phyloP scores from a whole-genome alignment of 2,888 invertebrate species.

The Frankliniella fusca region DNA sequence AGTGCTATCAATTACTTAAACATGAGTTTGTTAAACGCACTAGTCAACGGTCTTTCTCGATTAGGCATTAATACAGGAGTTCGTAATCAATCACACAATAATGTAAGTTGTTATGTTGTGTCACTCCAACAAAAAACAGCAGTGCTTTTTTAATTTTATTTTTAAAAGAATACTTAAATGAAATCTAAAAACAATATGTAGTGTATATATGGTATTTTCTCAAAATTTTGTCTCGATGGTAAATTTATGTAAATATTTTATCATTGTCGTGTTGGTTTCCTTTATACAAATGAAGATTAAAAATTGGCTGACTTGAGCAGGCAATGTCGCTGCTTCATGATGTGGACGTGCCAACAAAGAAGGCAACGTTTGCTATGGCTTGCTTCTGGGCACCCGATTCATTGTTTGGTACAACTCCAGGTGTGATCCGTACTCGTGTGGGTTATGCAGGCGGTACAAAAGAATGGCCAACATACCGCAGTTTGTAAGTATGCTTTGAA shows the following conservation, averaged over 20 bases:
- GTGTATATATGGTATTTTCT: too few relatives aligned
- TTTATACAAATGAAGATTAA: not conserved
- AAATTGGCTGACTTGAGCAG: not conserved
- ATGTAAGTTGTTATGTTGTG: not conserved
- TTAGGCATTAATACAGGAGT: not conserved
- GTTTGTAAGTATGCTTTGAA: conserved; percentile 61
- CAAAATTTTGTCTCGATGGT: not conserved
- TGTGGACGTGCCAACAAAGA: conserved; percentile 59
- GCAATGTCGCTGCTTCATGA: conserved; percentile 55
- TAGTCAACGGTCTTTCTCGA: not conserved
- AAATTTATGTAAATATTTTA: too few relatives aligned
- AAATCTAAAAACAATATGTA: too few relatives aligned
- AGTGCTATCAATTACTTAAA: not conserved
- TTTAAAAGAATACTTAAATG: too few relatives aligned
- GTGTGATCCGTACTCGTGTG: conserved; percentile 84
- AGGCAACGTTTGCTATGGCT: conserved; percentile 88
- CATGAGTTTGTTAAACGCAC: not conserved
- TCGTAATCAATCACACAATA: not conserved
- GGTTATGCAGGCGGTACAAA: conserved; percentile 88
- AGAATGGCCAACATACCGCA: conserved; percentile 75
- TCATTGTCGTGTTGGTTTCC: not conserved
- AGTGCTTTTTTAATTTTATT: too few relatives aligned
- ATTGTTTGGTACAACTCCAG: conserved; percentile 68
- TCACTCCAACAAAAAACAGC: too few relatives aligned
- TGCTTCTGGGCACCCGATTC: conserved; percentile 92